These are phyloP conservation scores for Phyllotreta striolata DNA, from an alignment of 2,888 invertebrate genomes.

Conservation along the genomic window DNA sequence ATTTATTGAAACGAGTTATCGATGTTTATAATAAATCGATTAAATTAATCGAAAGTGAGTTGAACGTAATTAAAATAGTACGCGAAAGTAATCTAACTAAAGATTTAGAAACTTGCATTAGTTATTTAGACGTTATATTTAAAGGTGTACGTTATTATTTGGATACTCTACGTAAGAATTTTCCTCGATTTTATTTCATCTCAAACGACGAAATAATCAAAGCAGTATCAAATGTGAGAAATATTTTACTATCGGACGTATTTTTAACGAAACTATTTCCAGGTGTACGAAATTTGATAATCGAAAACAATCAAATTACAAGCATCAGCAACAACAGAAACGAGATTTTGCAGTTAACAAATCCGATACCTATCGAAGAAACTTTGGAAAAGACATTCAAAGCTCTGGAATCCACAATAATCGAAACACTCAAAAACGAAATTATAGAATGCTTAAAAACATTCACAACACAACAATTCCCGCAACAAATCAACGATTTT, in stretches of 20 bases:
- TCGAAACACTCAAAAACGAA: constrained; percentile 57
- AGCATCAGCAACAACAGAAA: constrained; percentile 76
- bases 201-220: constrained; percentile 88
- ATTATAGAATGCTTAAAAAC: constrained; percentile 43
- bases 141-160: constrained; percentile 81
- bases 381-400: constrained; percentile 76
- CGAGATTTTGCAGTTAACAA: constrained; percentile 72
- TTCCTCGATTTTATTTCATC: constrained; percentile 86
- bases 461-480: constrained; percentile 37
- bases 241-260: constrained; percentile 79
- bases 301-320: constrained; percentile 73
- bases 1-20: constrained; percentile 46
- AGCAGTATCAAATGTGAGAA: constrained; percentile 79
- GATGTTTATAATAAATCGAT: constrained; percentile 47
- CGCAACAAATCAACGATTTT: constrained; percentile 38
- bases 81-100: constrained; percentile 71
- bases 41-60: constrained; percentile 63
- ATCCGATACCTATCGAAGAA: constrained; percentile 61
- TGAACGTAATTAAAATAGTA: constrained; percentile 68
- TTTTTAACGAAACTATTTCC: constrained; percentile 86
- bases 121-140: constrained; percentile 76
- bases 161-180: constrained; percentile 79
- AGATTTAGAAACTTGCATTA: constrained; percentile 70
- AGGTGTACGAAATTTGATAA: constrained; percentile 75
- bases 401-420: constrained; percentile 81